Base-by-base conservation (phyloP, 2,888 invertebrate genomes). In the Drosophila kambysellisi region DNA sequence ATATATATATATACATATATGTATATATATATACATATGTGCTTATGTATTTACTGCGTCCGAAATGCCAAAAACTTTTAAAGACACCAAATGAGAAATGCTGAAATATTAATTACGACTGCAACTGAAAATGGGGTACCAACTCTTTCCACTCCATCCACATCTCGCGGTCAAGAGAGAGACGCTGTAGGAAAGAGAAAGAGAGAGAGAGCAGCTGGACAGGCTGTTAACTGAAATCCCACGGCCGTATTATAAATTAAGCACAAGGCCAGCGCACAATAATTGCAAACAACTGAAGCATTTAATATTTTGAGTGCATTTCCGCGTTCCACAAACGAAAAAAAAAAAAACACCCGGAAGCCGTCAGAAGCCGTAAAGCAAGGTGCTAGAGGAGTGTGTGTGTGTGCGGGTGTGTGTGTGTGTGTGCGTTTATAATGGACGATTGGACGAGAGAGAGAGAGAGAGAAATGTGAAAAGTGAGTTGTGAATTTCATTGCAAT, bases 281-380 rank as follows among this genome's bases (percentile, higher is more conserved):
- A 86, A 88, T 86, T 86, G 88, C 87, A 81, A 86, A 76, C 88
- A 82, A 76, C 88, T 84, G 88, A 88, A 82, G 89, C 91, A 89
- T 91, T 91, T 90, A 91, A 91, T 91, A 89, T 91, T 89, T 91
- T 91, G 91, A 91, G 91, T 91, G 91, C 83, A 88, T 84, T 88
- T 90, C 81, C 83, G 88, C 88, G 91, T 91, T 70, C 68, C 76
- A 68, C 67, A 72, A 33, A 46, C 41, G 25, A 58, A 61, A 67
- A 59, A 39, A 17, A 17, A 50, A n/a, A 5, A 50, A 39, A 7
- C 12, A 43, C 12, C 46, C 25, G 15, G 46, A 25, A 25, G 20
- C 46, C 15, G 46, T 46, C 60, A 64, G 15, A 25, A 62, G 25
- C 51, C 33, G 33, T 41, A 48, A 51, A 30, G 53, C 52, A 76